Evolutionary conservation across 2,113 vertebrate genomes (phyloP), one percentile per base, ranked within the genome.

Genomic region (Pardalotus punctatus): DNA sequence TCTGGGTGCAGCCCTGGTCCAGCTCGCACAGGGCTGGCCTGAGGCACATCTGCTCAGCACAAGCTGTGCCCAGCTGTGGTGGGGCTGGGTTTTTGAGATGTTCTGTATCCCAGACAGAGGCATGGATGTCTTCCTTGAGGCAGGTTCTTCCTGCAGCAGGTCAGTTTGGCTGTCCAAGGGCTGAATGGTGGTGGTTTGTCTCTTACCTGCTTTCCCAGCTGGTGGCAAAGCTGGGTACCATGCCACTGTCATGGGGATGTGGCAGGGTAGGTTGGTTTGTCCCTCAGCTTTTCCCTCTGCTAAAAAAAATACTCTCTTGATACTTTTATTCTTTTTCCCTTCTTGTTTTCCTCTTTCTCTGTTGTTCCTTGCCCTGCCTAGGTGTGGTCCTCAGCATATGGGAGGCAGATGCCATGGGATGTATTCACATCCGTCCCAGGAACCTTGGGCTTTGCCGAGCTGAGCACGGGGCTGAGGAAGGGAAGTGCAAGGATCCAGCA

Each of bases 211-310:
- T 86, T 64, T 78, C 50, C 54, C 70, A 78, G 40, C 36, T 77
- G 53, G 22, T 51, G 36, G 27, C 29, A 53, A 28, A 45, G 38
- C 28, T 33, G 84, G 13, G 27, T 48, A 25, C 21, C 27, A 56
- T 2, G 0, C 35, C 60, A 65, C 48, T 14, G 61, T 28, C 28
- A 5, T 5, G 66, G 18, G 43, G 13, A 56, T 0, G 0, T 23
- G n/a, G n/a, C 2, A 2, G 11, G 31, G 20, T 25, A 57, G n/a
- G 38, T 51, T 71, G 38, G 17, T 67, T 88, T 73, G 40, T 50
- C 71, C 45, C 25, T 87, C 54, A 35, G 24, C 48, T 92, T 48
- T 71, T 31, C 16, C 13, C 14, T 62, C 51, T 47, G 47, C 60
- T 70, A 15, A 51, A 73, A 72, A 45, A 61, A 19, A 45, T 3